Percentiles rank a stretch among this genome's conserved stretches.
Evolutionary conservation across 2,888 invertebrate genomes (phyloP).

Genomic region (Neoscelio sp.): DNA sequence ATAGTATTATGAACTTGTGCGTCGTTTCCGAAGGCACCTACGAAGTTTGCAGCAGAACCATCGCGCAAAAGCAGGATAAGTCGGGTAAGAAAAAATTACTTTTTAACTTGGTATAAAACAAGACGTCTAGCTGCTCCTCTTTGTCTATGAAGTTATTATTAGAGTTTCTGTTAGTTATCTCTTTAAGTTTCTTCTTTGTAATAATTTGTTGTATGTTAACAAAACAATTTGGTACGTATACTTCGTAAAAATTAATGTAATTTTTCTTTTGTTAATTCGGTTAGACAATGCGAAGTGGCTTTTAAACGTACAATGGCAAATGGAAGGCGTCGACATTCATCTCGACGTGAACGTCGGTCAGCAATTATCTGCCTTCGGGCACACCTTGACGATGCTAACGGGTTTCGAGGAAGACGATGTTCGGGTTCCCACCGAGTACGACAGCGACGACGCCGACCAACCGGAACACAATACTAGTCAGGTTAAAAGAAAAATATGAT

Average conservation of each 20-base stretch:
- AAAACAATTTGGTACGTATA: no score
- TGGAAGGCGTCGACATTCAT: slow-evolving; percentile 99
- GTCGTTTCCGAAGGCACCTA: slow-evolving; percentile 99
- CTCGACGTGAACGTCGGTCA: slow-evolving; percentile 98
- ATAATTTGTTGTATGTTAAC: slow-evolving; percentile 2
- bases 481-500: slow-evolving; percentile 81
- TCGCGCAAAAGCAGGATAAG: slow-evolving; percentile 91
- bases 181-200: background rate
- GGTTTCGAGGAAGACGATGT: slow-evolving; percentile 94
- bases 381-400: slow-evolving; percentile 97
- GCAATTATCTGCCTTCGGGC: slow-evolving; percentile 96
- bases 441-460: slow-evolving; percentile 91
- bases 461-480: slow-evolving; percentile 84
- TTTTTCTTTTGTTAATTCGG: slow-evolving; percentile 25
- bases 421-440: slow-evolving; percentile 87
- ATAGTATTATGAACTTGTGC: slow-evolving; percentile 94
- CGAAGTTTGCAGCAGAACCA: slow-evolving; percentile 97
- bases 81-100: slow-evolving; percentile 86
- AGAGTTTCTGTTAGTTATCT: background rate
- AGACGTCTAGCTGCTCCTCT: no score
- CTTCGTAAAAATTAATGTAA: no score
- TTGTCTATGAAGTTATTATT: slow-evolving; percentile 14
- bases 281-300: slow-evolving; percentile 98
- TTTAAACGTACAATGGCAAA: slow-evolving; percentile 98
- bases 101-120: no score